Percentiles rank a stretch among this genome's conserved stretches.
Conservation (phyloP, 2,888 invertebrate species). For the Caenorhabditis plicata region DNA sequence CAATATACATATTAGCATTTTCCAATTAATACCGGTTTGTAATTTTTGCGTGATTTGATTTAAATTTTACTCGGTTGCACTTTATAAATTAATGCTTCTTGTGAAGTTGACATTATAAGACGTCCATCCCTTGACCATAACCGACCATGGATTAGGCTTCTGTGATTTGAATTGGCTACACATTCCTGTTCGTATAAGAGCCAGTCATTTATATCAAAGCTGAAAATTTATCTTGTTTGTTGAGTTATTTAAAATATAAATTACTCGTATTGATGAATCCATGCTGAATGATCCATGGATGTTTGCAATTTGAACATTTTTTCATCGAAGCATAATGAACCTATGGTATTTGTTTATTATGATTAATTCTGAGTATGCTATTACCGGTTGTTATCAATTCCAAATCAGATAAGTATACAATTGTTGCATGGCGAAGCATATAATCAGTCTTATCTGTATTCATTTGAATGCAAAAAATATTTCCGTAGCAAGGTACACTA, state of each 20-base stretch:
- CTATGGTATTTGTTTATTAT: too few relatives aligned
- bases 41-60: too few relatives aligned
- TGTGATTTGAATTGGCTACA: constrained; percentile 45
- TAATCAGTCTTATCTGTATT: constrained; percentile 44
- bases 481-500: constrained; percentile 6
- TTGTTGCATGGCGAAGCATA: constrained; percentile 48
- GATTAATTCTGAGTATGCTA: too few relatives aligned
- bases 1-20: too few relatives aligned
- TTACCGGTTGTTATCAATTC: constrained; percentile 45
- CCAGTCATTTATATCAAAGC: constrained; percentile 58
- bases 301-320: constrained; percentile 49
- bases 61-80: constrained; percentile 31
- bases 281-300: constrained; percentile 51
- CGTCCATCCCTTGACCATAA: constrained; percentile 42
- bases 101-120: constrained; percentile 43
- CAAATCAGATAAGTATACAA: constrained; percentile 52
- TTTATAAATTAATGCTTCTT: constrained; percentile 49
- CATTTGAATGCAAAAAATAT: too few relatives aligned
- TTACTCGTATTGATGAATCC: constrained; percentile 50
- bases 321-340: constrained; percentile 39
- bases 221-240: constrained; percentile 6
- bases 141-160: constrained; percentile 49
- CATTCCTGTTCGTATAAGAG: constrained; percentile 56
- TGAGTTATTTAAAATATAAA: neutral
- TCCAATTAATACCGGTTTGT: too few relatives aligned